These are phyloP conservation scores for Mesorhabditis spiculigera DNA, from an alignment of 2,888 invertebrate genomes.

Conservation along the genomic window DNA sequence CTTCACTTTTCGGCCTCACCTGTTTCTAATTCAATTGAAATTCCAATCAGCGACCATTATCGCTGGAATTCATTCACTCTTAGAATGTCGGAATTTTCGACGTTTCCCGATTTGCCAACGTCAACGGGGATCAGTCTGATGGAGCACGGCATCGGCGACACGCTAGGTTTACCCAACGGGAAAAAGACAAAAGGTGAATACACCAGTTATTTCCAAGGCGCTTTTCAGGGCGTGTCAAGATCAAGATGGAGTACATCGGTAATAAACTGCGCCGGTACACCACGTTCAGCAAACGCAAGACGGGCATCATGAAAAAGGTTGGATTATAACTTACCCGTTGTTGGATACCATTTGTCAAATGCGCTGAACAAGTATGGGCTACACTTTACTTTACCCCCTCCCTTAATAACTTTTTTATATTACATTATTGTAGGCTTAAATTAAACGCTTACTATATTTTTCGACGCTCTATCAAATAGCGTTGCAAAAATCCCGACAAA, in stretches of 20 bases:
- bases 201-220: not conserved
- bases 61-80: not conserved
- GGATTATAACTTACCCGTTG: not conserved
- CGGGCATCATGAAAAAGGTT: slow-evolving; percentile 99
- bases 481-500: too few relatives aligned
- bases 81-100: not conserved
- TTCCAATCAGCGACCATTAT: too few relatives aligned
- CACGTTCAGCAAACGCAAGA: slow-evolving; percentile 98
- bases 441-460: too few relatives aligned
- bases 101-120: not conserved
- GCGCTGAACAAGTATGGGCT: too few relatives aligned
- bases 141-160: not conserved
- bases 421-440: too few relatives aligned
- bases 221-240: slow-evolving; percentile 83
- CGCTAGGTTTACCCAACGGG: slow-evolving; percentile 50
- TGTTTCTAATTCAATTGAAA: too few relatives aligned
- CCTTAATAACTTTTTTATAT: too few relatives aligned
- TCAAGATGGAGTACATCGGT: slow-evolving; percentile 99
- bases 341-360: not conserved
- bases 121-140: not conserved
- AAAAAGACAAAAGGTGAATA: slow-evolving; percentile 57
- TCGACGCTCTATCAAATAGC: too few relatives aligned
- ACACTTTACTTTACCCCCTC: too few relatives aligned
- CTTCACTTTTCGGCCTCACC: too few relatives aligned
- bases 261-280: slow-evolving; percentile 97